phyloP scores from a whole-genome alignment of 1,140 invertebrate genomes.

The Pararge aegeria region DNA sequence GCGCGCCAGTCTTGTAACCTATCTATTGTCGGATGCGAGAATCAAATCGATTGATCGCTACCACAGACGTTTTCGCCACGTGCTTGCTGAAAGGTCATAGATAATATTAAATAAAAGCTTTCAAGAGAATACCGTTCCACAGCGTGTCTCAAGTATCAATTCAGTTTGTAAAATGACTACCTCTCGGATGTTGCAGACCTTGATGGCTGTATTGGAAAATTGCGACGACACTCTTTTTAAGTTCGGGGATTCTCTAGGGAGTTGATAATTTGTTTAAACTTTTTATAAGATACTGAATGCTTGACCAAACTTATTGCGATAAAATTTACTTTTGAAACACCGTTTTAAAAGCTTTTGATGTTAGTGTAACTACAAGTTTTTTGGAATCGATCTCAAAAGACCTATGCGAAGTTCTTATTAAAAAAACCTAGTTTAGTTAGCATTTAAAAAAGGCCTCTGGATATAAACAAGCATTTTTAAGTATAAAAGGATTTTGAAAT shows the following conservation, averaged over 20 bases:
- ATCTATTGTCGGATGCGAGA: too few species aligned
- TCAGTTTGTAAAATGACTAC: conserved; percentile 74
- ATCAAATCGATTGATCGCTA: conserved; percentile 71
- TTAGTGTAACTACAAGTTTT: too few species aligned
- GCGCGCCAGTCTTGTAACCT: too few species aligned
- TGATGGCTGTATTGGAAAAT: conserved; percentile 77
- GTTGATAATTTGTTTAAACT: conserved; percentile 70
- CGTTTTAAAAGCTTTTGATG: conserved; percentile 9
- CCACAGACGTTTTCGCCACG: conserved; percentile 72
- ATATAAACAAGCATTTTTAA: too few species aligned
- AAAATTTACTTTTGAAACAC: neutral
- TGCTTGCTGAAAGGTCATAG: conserved; percentile 76
- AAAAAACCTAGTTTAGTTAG: too few species aligned
- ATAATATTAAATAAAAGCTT: conserved; percentile 80
- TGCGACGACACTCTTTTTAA: conserved; percentile 49
- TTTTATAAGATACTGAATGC: neutral
- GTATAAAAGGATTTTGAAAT: too few species aligned
- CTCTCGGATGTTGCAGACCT: conserved; percentile 59
- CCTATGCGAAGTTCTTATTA: too few species aligned
- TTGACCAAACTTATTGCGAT: conserved; percentile 27
- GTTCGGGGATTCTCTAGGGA: conserved; percentile 47
- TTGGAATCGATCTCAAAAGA: too few species aligned
- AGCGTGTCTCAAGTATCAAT: conserved; percentile 77
- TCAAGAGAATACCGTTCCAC: conserved; percentile 73
- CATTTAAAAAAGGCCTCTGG: too few species aligned